These are phyloP conservation scores for Probosciger aterrimus DNA, from an alignment of 2,113 vertebrate species.

Conservation along the genomic window DNA sequence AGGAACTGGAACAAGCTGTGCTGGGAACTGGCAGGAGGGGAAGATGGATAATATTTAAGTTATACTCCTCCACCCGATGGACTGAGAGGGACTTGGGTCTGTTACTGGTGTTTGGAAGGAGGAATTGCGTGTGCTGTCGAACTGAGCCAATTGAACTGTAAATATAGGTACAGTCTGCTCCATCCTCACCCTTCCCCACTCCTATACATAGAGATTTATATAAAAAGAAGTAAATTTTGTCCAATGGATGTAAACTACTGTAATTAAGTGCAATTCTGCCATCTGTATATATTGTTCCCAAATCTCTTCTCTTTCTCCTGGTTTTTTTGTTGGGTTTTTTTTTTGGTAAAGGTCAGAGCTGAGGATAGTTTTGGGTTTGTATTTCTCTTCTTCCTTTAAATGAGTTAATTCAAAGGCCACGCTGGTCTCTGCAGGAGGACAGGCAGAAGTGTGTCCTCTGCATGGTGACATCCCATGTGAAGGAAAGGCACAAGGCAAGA, in stretches of 20 bases:
- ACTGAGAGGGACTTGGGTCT: slow-evolving; percentile 71
- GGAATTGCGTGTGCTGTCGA: slow-evolving; percentile 63
- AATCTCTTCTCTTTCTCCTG: background rate
- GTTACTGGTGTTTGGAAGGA: slow-evolving; percentile 69
- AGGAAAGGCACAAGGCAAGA: background rate
- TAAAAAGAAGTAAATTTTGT: slow-evolving; percentile 77
- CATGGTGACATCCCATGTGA: background rate
- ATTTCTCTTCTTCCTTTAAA: background rate
- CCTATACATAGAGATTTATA: slow-evolving; percentile 71
- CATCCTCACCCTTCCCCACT: background rate
- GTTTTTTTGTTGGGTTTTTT: background rate
- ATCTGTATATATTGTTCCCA: slow-evolving; percentile 71
- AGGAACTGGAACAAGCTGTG: background rate
- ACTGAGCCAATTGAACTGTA: slow-evolving; percentile 79
- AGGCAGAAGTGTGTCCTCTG: background rate
- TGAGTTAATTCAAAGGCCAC: background rate
- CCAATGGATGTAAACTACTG: slow-evolving; percentile 79
- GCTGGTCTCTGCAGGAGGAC: background rate
- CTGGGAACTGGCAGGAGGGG: slow-evolving; percentile 11
- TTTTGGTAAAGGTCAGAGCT: slow-evolving; percentile 65
- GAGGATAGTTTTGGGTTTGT: slow-evolving; percentile 25
- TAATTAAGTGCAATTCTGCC: slow-evolving; percentile 80
- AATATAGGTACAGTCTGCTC: slow-evolving; percentile 64
- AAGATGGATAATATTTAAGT: slow-evolving; percentile 24
- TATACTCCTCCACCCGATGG: slow-evolving; percentile 39